Base-by-base conservation (phyloP, 37 sponge, comb jelly and placozoan genomes). In the Theonella swinhoei region DNA sequence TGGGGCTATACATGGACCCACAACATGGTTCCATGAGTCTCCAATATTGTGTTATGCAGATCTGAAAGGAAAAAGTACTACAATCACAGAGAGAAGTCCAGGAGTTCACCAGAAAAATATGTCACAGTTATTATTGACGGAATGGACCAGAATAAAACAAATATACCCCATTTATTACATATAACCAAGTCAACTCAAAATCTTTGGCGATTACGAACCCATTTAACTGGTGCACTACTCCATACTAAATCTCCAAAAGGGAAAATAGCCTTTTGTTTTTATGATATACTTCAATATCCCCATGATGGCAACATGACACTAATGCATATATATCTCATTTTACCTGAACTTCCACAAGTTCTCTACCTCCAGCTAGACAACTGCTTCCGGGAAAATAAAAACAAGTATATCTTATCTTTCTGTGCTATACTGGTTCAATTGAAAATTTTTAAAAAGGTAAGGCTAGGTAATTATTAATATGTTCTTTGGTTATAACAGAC, bases 101-200 rank as follows among this genome's bases (percentile, higher is more conserved):
- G 68, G 77, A 77, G 28, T 20, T 88, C 34, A 72, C 82, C 7
- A 43, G 81, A 0, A 88, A 82, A 4, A 76, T 88, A 37, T 82
- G 82, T 76, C 78, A 78, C 3, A n/a, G n/a, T n/a, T n/a, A n/a
- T n/a, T n/a, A n/a, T n/a, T n/a, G n/a, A n/a, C n/a, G n/a, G n/a
- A n/a, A 88, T 88, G 88, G 87, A 86, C 74, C 87, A 86, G 65
- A 33, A 39, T 35, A 87, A 79, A 61, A 85, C 85, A 22, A 87
- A 79, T 42, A 26, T 87, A 8, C 80, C 87, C 17, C 74, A 74
- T 22, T 2, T 62, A 22, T 22, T 33, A 3, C 24, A 40, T 30
- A 43, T 39, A 23, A 33, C 78, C 0, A 85, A 81, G 67, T 80
- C 78, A 24, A 42, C 78, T 29, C 82, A 79, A 63, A 80, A 75